These are phyloP conservation scores for Percina caprodes DNA, from an alignment of 2,113 vertebrate genomes.

Conservation along the genomic window DNA sequence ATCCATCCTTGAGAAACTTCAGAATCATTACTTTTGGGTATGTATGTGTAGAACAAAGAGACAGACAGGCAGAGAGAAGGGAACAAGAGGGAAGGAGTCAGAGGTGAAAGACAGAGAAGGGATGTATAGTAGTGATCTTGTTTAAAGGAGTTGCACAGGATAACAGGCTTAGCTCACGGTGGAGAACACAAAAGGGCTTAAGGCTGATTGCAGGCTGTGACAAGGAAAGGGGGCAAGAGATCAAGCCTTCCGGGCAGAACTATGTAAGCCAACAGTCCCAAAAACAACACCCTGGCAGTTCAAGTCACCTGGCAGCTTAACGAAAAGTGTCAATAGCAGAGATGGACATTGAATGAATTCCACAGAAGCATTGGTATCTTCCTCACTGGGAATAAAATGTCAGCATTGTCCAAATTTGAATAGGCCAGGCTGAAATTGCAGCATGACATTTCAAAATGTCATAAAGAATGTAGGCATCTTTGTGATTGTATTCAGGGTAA, in stretches of 20 bases:
- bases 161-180: slow-evolving; percentile 77
- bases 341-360: slow-evolving; percentile 54
- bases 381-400: slow-evolving; percentile 65
- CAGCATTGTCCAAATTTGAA: slow-evolving; percentile 67
- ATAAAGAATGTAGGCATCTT: slow-evolving; percentile 58
- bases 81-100: slow-evolving; percentile 22
- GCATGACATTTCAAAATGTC: slow-evolving; percentile 75
- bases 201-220: slow-evolving; percentile 73
- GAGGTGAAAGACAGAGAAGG: slow-evolving; percentile 50
- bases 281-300: slow-evolving; percentile 56
- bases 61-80: slow-evolving; percentile 23
- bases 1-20: slow-evolving; percentile 45
- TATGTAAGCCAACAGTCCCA: slow-evolving; percentile 62
- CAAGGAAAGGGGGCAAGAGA: slow-evolving; percentile 73
- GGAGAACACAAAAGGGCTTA: slow-evolving; percentile 76
- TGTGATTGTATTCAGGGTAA: slow-evolving; percentile 57
- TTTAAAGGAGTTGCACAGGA: slow-evolving; percentile 69
- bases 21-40: slow-evolving; percentile 27
- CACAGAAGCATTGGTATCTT: slow-evolving; percentile 10
- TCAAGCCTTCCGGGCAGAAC: slow-evolving; percentile 73
- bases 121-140: slow-evolving; percentile 55
- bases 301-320: slow-evolving; percentile 61
- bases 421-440: slow-evolving; percentile 52
- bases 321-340: slow-evolving; percentile 66
- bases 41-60: slow-evolving; percentile 42